Evolutionary conservation across 1,140 invertebrate genomes (phyloP), one percentile per base, ranked within the genome.

Genomic region (Neuroterus valhalla): DNA sequence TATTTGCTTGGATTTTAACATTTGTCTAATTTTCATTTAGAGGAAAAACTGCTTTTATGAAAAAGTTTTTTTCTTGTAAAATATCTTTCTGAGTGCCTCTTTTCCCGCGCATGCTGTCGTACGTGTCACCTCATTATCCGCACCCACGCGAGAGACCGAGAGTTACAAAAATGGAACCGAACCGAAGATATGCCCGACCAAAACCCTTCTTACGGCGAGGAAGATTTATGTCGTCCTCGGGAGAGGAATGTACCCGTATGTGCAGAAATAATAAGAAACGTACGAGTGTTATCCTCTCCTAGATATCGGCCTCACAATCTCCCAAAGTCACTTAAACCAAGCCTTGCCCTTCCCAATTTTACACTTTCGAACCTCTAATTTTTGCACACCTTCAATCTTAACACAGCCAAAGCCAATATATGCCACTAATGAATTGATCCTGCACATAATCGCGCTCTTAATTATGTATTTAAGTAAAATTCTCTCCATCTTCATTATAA

Each of bases 381-480:
- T 55, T 44, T 31, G 21, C 17, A 21, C 70, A 45, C 43, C 45
- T 75, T 19, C 50, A 75, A 73, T 74, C 77, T n/a, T n/a, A n/a
- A n/a, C n/a, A n/a, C n/a, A n/a, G n/a, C n/a, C n/a, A n/a, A n/a
- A n/a, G n/a, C n/a, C n/a, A n/a, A n/a, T 79, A 79, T 79, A 71
- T 55, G 75, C 74, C 71, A 70, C 71, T 69, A 84, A 82, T 82
- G 82, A 77, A 84, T 84, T 82, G 82, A 77, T 70, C 55, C 70
- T 76, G 38, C 12, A 62, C n/a, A 21, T 46, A 77, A 69, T 43
- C 78, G 42, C 72, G 10, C 44, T 72, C 43, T 31, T 72, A 46
- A 74, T 79, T 77, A 79, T 67, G 43, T 73, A 78, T 70, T 82
- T 80, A 77, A 84, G 82, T 80, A 80, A 84, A 82, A 70, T 75